phyloP scores from a whole-genome alignment of 2,113 vertebrate species.

The Caracal caracal region DNA sequence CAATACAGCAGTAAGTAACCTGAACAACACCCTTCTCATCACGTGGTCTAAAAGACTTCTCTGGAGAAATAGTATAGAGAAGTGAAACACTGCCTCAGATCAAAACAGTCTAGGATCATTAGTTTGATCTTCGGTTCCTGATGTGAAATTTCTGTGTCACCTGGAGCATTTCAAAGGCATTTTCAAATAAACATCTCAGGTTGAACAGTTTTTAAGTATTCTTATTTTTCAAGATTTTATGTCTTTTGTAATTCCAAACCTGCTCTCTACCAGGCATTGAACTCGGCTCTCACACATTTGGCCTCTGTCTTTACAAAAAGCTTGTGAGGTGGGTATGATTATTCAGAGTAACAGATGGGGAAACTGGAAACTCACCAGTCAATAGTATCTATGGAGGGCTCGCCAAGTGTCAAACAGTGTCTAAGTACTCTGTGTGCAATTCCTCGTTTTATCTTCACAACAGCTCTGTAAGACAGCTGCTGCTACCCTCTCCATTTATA shows the following conservation, averaged over 20 bases:
- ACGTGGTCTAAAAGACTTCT: background rate
- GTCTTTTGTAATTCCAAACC: background rate
- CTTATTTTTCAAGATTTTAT: background rate
- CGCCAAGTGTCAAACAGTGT: background rate
- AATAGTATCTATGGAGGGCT: background rate
- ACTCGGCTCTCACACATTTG: background rate
- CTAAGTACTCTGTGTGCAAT: background rate
- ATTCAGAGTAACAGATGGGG: background rate
- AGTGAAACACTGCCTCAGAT: background rate
- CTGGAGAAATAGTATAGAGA: background rate
- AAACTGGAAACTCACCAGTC: background rate
- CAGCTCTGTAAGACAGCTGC: background rate
- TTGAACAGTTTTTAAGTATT: background rate
- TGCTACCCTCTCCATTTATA: background rate
- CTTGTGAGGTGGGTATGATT: background rate
- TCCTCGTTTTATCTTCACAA: background rate
- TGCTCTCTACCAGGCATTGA: background rate
- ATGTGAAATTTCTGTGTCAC: background rate
- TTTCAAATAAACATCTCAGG: background rate
- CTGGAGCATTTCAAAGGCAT: background rate
- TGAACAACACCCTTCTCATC: background rate
- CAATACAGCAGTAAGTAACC: background rate
- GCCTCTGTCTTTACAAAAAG: background rate
- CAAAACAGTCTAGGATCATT: background rate
- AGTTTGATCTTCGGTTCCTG: background rate